Conservation (phyloP, 1,140 invertebrate genomes). For the Philopotamus ludificatus region DNA sequence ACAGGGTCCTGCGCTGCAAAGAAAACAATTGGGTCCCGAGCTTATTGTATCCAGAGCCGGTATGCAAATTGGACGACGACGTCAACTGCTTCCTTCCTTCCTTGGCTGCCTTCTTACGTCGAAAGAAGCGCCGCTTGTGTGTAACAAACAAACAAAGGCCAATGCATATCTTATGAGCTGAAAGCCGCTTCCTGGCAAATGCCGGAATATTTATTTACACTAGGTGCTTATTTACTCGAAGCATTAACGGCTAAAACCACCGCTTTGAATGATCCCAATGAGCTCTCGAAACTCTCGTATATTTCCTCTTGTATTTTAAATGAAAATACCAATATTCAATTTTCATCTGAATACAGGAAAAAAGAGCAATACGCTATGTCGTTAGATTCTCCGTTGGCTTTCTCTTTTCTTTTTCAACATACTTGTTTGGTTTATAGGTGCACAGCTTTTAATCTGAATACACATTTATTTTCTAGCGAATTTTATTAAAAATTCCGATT, state of each 20-base stretch:
- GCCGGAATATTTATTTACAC: conserved; percentile 34
- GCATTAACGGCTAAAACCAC: conserved; percentile 3
- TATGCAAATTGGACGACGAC: conserved; percentile 34
- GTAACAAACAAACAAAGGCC: conserved; percentile 31
- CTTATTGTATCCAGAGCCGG: conserved; percentile 32
- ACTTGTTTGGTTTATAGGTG: too few relatives aligned
- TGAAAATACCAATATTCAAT: too few relatives aligned
- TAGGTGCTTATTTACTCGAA: background rate
- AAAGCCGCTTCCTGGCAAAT: conserved; percentile 17
- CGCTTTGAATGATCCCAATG: too few relatives aligned
- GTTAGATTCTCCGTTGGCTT: too few relatives aligned
- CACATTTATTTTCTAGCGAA: too few relatives aligned
- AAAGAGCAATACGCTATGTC: too few relatives aligned
- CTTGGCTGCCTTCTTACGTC: background rate
- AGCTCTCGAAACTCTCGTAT: too few relatives aligned
- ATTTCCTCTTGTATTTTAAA: too few relatives aligned
- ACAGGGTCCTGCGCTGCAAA: conserved; percentile 1
- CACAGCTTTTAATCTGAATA: too few relatives aligned
- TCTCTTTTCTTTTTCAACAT: too few relatives aligned
- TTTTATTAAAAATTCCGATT: too few relatives aligned
- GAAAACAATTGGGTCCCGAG: conserved; percentile 32
- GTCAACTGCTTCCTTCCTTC: conserved; percentile 2
- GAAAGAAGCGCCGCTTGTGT: conserved; percentile 2
- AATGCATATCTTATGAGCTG: conserved; percentile 39
- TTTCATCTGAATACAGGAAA: too few relatives aligned